Percentiles rank a stretch among this genome's conserved stretches.
Conservation (phyloP, 2,888 invertebrate genomes). For the Zele albiditarsus region DNA sequence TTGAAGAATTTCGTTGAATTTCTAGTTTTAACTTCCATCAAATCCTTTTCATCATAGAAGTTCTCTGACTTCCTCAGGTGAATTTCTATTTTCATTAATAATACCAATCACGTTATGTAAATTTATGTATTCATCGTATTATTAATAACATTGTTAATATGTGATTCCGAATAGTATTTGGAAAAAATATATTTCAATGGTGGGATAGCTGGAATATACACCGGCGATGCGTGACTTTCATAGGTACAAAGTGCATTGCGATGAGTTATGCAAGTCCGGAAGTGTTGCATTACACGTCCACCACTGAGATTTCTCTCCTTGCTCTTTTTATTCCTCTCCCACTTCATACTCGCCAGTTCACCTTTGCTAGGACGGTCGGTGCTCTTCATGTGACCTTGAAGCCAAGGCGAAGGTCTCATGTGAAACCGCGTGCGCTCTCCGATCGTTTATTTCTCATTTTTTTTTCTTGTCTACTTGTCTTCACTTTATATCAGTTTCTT, state of each 20-base stretch:
- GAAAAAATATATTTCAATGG: not conserved
- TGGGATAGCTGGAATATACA: not conserved
- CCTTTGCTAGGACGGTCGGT: slow-evolving; percentile 64
- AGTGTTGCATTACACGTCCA: slow-evolving; percentile 60
- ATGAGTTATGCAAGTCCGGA: slow-evolving; percentile 62
- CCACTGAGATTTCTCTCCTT: slow-evolving; percentile 45
- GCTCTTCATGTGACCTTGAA: slow-evolving; percentile 57
- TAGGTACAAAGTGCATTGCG: slow-evolving; percentile 12
- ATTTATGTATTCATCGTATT: not conserved
- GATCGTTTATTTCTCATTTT: slow-evolving; percentile 21
- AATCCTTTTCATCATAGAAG: not conserved
- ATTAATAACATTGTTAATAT: not conserved
- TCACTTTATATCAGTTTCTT: slow-evolving; percentile 28
- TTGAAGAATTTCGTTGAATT: slow-evolving; percentile 13
- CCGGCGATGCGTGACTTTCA: not conserved
- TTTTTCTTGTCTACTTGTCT: slow-evolving; percentile 8
- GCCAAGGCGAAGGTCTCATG: slow-evolving; percentile 64
- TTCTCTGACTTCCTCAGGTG: not conserved
- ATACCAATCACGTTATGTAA: not conserved
- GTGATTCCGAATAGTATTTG: not conserved
- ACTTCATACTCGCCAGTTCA: slow-evolving; percentile 49
- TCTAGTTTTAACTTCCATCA: not conserved
- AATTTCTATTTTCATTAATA: not conserved
- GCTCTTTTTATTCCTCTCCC: slow-evolving; percentile 12
- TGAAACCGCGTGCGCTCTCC: slow-evolving; percentile 53